Evolutionary conservation across 1,140 invertebrate species (phyloP).

Genomic region (Psix sp.): DNA sequence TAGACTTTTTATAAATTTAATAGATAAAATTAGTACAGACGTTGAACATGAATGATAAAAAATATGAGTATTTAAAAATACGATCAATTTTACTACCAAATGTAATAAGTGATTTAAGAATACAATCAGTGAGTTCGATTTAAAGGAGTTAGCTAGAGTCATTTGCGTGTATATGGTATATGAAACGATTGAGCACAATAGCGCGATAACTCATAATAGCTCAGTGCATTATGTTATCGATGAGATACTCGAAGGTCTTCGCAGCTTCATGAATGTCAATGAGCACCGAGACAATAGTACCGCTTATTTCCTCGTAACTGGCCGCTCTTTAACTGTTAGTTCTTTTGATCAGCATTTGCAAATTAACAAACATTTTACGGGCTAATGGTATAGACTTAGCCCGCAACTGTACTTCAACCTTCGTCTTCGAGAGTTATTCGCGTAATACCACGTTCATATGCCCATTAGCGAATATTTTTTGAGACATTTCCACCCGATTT

Average conservation of each 20-base stretch:
- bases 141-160: conserved; percentile 24
- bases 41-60: no score
- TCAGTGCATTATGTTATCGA: conserved; percentile 58
- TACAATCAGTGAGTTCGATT: conserved; percentile 21
- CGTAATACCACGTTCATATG: neutral
- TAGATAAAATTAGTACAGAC: no score
- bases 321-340: conserved; percentile 30
- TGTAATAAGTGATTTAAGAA: conserved; percentile 22
- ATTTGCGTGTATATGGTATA: conserved; percentile 38
- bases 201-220: conserved; percentile 65
- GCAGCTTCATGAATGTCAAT: conserved; percentile 63
- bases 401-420: conserved; percentile 27
- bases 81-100: conserved; percentile 21
- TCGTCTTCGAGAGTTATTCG: neutral
- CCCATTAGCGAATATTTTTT: conserved; percentile 5
- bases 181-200: conserved; percentile 54
- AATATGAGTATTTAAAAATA: no score
- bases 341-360: conserved; percentile 30
- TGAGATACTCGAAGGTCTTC: conserved; percentile 44
- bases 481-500: conserved; percentile 1
- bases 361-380: conserved; percentile 35
- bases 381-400: conserved; percentile 25
- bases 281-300: conserved; percentile 59
- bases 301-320: conserved; percentile 38
- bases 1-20: no score